Base-by-base conservation (phyloP, 1,140 invertebrate species). In the Heterodera carotae region DNA sequence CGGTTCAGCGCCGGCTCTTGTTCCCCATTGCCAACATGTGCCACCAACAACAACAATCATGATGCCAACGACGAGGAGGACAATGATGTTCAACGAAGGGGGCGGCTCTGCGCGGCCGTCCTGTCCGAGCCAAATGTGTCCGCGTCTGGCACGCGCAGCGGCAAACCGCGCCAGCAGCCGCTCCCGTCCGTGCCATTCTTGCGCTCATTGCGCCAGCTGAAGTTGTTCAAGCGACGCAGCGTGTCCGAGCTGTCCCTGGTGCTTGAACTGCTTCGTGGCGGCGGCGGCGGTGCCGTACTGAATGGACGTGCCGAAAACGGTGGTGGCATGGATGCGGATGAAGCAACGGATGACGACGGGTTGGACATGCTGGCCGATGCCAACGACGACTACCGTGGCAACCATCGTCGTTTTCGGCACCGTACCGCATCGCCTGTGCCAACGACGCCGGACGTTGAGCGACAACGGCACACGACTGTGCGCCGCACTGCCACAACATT, bases 171-270 rank as follows among this genome's bases (percentile, higher is more conserved):
- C 25, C 75, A 27, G 56, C 66, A 29, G 29, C 33, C 22, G 22
- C n/a, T 53, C n/a, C 48, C n/a, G n/a, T n/a, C n/a, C n/a, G n/a
- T 18, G 18, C 43, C 48, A 10, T 33, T 75, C 43, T 15, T 53
- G 25, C 68, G 56, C 48, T 56, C 64, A 5, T 43, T 62, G 22
- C 34, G 64, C 10, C 31, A 77, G 33, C 60, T 76, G 53, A 77
- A 75, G 53, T 27, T 31, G 36, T 76, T 75, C 25, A 27, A 60
- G n/a, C 73, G 68, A 29, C 64, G 66, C 39, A 78, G 77, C 67
- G 53, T 79, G 43, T 78, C 77, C 7, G 77, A 78, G n/a, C 48
- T 78, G 27, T 69, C 62, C 15, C 59, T 78, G 33, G 68, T 78
- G 25, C 39, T 78, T 6, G 77, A 78, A 43, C 60, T 78, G 36